Conservation (phyloP, 2,113 vertebrate genomes). For the Maccullochella peelii region DNA sequence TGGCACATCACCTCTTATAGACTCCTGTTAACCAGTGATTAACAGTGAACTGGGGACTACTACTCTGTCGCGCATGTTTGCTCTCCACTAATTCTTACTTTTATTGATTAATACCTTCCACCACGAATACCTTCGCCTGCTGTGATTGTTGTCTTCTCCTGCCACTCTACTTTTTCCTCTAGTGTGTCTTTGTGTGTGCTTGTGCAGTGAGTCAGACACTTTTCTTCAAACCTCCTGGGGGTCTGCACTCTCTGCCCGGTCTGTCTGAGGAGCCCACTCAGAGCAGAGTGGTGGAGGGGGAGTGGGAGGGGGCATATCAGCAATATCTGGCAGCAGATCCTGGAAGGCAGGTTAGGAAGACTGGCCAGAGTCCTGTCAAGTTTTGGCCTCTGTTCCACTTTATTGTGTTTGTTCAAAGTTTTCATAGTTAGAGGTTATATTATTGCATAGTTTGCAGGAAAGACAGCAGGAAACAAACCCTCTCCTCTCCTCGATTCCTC, state of each 20-base stretch:
- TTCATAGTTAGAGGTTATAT: conserved; percentile 4
- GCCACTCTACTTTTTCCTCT: conserved; percentile 11
- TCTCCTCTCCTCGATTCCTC: not conserved
- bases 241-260: conserved; percentile 40
- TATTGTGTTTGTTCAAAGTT: conserved; percentile 12
- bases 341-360: not conserved
- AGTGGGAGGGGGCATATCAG: not conserved
- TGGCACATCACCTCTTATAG: not conserved
- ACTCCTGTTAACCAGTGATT: conserved; percentile 19
- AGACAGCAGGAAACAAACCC: not conserved
- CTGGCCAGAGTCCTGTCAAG: not conserved
- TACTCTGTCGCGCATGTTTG: not conserved
- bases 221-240: conserved; percentile 48
- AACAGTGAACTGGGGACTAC: conserved; percentile 14
- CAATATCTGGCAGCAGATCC: conserved; percentile 5
- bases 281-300: not conserved
- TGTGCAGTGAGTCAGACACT: conserved; percentile 50
- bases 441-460: conserved; percentile 2
- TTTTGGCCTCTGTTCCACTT: conserved; percentile 35
- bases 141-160: conserved; percentile 22
- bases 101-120: conserved; percentile 36
- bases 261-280: conserved; percentile 50
- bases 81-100: conserved; percentile 2
- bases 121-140: not conserved
- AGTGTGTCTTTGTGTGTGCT: conserved; percentile 1